Evolutionary conservation across 1,140 invertebrate genomes (phyloP).

Genomic region (Neodiprion lecontei): DNA sequence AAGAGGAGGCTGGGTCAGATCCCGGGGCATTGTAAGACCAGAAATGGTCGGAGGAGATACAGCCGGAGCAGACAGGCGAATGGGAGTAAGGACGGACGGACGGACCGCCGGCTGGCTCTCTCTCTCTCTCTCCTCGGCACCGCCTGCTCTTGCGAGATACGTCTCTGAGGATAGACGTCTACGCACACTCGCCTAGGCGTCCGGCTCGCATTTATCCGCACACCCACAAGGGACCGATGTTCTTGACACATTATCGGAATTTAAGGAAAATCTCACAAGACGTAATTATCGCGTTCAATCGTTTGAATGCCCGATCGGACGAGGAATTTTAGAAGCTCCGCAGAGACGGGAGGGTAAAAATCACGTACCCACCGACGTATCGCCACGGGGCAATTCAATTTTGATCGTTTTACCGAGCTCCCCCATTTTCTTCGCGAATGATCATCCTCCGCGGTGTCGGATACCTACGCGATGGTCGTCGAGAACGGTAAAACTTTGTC

Average conservation of each 20-base stretch:
- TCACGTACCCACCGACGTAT: no score
- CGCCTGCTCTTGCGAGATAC: not conserved
- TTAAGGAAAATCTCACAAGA: no score
- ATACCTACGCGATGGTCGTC: not conserved
- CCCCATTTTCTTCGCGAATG: not conserved
- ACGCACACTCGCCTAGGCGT: not conserved
- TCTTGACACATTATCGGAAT: no score
- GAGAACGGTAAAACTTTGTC: not conserved
- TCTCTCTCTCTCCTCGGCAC: not conserved
- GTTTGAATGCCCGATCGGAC: no score
- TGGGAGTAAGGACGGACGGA: not conserved
- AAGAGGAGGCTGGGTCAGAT: conserved; percentile 14
- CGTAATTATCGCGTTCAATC: no score
- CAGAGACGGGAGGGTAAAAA: no score
- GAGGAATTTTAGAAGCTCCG: no score
- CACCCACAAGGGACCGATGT: no score
- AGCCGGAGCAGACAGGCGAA: conserved; percentile 9
- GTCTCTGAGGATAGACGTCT: not conserved
- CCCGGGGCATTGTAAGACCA: conserved; percentile 15
- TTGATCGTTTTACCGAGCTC: not conserved
- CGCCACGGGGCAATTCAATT: no score
- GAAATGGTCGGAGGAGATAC: conserved; percentile 14
- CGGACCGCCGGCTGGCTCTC: not conserved
- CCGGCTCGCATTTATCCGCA: no score
- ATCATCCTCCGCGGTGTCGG: not conserved